phyloP scores from a whole-genome alignment of 2,113 vertebrate species.

The Channa argus region DNA sequence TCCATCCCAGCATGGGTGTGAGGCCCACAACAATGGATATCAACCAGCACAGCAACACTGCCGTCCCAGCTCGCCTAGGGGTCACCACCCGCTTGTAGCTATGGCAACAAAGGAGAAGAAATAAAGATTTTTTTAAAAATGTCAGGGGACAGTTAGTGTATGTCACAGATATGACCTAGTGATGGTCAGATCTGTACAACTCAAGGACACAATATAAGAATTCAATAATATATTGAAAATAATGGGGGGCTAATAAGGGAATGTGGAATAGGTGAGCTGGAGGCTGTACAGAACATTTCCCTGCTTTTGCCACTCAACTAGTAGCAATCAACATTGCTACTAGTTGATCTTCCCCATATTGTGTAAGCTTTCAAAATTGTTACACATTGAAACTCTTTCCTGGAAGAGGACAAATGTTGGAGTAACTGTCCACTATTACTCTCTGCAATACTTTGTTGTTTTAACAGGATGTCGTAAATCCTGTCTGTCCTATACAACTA shows the following conservation, averaged over 20 bases:
- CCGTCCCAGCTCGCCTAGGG: conserved; percentile 84
- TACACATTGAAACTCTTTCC: too few species aligned
- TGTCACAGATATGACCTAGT: too few species aligned
- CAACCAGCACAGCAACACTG: conserved; percentile 92
- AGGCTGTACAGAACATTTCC: too few species aligned
- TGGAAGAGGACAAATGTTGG: neutral
- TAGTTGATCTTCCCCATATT: too few species aligned
- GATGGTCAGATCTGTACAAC: too few species aligned
- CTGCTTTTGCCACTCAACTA: too few species aligned
- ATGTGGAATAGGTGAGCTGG: too few species aligned
- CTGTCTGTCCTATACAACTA: conserved; percentile 11
- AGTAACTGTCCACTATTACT: neutral
- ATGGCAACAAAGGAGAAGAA: conserved; percentile 41
- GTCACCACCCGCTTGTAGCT: conserved; percentile 95
- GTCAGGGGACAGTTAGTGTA: neutral
- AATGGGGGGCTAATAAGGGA: too few species aligned
- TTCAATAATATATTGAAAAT: too few species aligned
- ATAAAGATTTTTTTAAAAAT: conserved; percentile 7
- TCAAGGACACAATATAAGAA: too few species aligned
- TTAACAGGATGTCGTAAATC: neutral
- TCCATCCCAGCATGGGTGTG: conserved; percentile 95
- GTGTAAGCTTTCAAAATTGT: too few species aligned
- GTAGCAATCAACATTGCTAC: too few species aligned
- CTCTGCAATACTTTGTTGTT: neutral
- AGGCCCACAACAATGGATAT: conserved; percentile 92